phyloP scores from a whole-genome alignment of 1,140 invertebrate genomes.

The Pogonognathellus flavescens region DNA sequence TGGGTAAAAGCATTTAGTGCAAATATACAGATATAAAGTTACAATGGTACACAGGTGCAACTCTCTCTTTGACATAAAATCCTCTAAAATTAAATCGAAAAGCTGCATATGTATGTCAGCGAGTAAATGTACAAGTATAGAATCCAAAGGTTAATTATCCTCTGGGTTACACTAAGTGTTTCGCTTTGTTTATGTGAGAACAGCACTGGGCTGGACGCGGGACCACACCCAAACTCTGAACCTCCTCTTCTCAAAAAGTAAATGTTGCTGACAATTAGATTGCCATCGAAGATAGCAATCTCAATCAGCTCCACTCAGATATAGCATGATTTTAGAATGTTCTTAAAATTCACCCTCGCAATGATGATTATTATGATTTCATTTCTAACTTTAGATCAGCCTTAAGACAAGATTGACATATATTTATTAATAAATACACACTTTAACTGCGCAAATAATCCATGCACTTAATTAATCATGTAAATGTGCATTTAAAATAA shows the following conservation, averaged over 20 bases:
- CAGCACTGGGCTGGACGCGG: background rate
- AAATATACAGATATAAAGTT: too few species aligned
- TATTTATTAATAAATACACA: too few species aligned
- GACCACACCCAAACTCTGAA: constrained; percentile 27
- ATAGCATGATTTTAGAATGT: constrained; percentile 11
- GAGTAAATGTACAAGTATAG: background rate
- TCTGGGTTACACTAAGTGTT: background rate
- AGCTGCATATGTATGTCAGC: constrained; percentile 1
- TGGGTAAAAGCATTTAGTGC: too few species aligned
- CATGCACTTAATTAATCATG: too few species aligned
- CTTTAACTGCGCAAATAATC: too few species aligned
- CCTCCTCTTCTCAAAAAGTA: constrained; percentile 48
- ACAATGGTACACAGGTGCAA: background rate
- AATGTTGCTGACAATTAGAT: constrained; percentile 47
- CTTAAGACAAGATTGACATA: background rate
- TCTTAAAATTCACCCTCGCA: constrained; percentile 16
- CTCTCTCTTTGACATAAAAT: constrained; percentile 32
- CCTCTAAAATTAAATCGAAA: constrained; percentile 47
- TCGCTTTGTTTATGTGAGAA: constrained; percentile 20
- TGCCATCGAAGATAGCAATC: constrained; percentile 16
- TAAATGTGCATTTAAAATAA: too few species aligned
- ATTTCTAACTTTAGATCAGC: background rate
- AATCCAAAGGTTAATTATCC: constrained; percentile 34
- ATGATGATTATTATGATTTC: constrained; percentile 1
- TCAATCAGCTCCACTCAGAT: constrained; percentile 37